Evolutionary conservation across 1,140 invertebrate genomes (phyloP).

Genomic region (Listronotus bonariensis): DNA sequence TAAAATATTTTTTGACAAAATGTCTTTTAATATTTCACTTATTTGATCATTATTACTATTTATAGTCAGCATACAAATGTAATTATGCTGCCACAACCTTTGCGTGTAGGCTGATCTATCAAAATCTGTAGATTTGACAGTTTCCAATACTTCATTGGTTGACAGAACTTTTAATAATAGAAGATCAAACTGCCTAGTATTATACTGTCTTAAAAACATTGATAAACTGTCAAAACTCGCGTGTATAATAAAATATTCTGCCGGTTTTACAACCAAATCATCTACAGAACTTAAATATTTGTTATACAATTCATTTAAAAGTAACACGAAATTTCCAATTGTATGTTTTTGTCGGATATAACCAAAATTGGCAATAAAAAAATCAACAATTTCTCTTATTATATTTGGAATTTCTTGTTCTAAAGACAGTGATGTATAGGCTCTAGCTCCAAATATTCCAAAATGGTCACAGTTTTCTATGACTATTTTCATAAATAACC

Average conservation of each 20-base stretch:
- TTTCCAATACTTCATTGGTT: neutral
- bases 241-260: conserved; percentile 5
- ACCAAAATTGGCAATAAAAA: conserved; percentile 28
- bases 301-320: conserved; percentile 37
- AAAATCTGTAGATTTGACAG: conserved; percentile 1
- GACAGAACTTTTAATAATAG: conserved; percentile 27
- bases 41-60: conserved; percentile 9
- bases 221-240: neutral
- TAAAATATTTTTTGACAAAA: conserved; percentile 18
- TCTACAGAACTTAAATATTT: conserved; percentile 29
- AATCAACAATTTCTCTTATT: conserved; percentile 24
- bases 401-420: conserved; percentile 25
- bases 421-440: conserved; percentile 34
- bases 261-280: neutral
- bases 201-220: conserved; percentile 6
- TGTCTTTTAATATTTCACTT: conserved; percentile 7
- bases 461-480: conserved; percentile 34
- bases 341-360: conserved; percentile 26
- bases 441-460: conserved; percentile 37
- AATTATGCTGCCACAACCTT: conserved; percentile 40
- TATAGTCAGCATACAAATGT: conserved; percentile 30
- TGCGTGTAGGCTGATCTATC: conserved; percentile 8
- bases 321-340: conserved; percentile 31
- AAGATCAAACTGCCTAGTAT: conserved; percentile 24
- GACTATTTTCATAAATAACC: conserved; percentile 36